Base-by-base conservation (phyloP, 1,140 invertebrate genomes). In the Neodiprion pinetum region DNA sequence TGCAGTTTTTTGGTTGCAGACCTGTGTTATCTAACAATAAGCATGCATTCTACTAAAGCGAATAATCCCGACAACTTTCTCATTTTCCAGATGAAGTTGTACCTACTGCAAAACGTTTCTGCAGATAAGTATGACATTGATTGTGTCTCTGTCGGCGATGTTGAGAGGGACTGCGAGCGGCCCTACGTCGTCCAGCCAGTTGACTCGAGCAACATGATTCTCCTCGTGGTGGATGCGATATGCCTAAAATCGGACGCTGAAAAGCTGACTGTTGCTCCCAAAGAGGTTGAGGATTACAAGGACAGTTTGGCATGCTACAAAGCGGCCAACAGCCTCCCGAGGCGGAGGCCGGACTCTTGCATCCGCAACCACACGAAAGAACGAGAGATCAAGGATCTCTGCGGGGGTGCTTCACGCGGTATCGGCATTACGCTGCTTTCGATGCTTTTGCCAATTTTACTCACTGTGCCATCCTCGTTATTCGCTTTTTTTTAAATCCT, bases 171-270 rank as follows among this genome's bases (percentile, higher is more conserved):
- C 71, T 91, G 90, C 77, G 79, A 83, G 66, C 75, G 83, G 78
- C 93, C 94, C 17, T 98, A 95, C 88, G 93, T 96, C 73, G 94
- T 95, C 1, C 93, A 97, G 78, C 91, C 93, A 50, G 94, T 97
- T 50, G 92, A 93, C 50, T 91, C 92, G 67, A 97, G 94, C 67
- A 97, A 97, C 84, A 91, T 97, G 89, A 89, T 98, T 7, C 87
- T 97, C 72, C 86, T 97, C 1, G 94, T 96, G 2, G 92, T 96
- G 3, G 92, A 90, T 12, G 81, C 91, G 9, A 95, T 94, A 80
- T 89, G 89, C 74, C 83, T 87, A 0, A 88, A 89, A 8, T 80
- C 79, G 8, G 75, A 76, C 0, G 61, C 50, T 50, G 75, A 81
- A 70, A 40, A 77, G 71, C 81, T 92, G n/a, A 91, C 88, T 1